Conservation (phyloP, 2,888 invertebrate genomes). For the Torymus texanus region DNA sequence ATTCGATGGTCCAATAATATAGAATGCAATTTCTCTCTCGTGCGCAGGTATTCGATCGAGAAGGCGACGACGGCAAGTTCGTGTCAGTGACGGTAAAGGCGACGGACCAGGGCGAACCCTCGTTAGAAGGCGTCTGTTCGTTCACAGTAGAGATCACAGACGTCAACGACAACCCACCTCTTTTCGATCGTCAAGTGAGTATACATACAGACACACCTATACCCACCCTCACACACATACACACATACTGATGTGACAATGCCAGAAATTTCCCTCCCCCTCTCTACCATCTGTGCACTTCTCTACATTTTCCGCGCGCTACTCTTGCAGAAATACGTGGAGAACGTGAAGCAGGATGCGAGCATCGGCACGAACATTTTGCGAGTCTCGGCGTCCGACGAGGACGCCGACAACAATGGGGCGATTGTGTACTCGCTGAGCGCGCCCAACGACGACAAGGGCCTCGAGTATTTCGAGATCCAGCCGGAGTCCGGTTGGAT, state of each 20-base stretch:
- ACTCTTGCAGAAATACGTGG: slow-evolving; percentile 91
- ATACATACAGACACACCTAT: not conserved
- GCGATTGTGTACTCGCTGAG: slow-evolving; percentile 94
- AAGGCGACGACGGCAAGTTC: slow-evolving; percentile 97
- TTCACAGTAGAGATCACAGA: slow-evolving; percentile 98
- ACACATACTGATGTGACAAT: not conserved
- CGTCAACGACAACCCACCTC: slow-evolving; percentile 96
- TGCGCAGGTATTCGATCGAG: slow-evolving; percentile 90
- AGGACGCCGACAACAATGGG: slow-evolving; percentile 97
- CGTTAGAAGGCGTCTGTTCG: slow-evolving; percentile 97
- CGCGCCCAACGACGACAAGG: slow-evolving; percentile 90
- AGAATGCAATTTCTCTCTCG: not conserved
- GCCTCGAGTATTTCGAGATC: slow-evolving; percentile 95
- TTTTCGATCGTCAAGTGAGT: slow-evolving; percentile 94
- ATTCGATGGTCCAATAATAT: no score
- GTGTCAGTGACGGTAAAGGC: slow-evolving; percentile 98
- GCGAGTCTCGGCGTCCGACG: slow-evolving; percentile 96
- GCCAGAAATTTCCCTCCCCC: no score
- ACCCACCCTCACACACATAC: not conserved
- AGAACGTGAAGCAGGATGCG: slow-evolving; percentile 97
- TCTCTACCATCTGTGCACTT: no score
- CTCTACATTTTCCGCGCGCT: not conserved
- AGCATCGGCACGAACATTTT: slow-evolving; percentile 96
- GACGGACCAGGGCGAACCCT: slow-evolving; percentile 98
- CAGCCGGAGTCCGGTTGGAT: slow-evolving; percentile 99